Base-by-base conservation (phyloP, 2,113 vertebrate genomes). In the Platichthys flesus region DNA sequence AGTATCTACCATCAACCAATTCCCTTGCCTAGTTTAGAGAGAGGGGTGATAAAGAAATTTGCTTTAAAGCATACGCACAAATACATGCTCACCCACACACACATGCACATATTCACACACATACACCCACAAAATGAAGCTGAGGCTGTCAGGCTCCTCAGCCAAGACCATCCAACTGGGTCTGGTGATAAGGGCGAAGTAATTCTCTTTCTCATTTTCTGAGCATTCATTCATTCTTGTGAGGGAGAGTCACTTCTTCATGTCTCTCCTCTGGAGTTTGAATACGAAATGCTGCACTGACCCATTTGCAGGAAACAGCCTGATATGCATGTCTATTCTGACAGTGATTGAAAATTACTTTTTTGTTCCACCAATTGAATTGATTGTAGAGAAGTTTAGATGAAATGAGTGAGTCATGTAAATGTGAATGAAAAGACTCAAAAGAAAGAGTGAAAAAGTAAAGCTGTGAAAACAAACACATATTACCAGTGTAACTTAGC, bases 101-200 rank as follows among this genome's bases (percentile, higher is more conserved):
- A 35, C 37, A 40, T 1, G 8, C 37, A 40, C 37, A 40, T 9
- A 40, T 9, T 9, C 37, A 40, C 37, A 40, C 37, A 40, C 9
- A 10, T 9, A 40, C 9, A 10, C 37, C 9, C 37, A 12, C 37
- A 40, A 9, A 40, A 10, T 40, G 37, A 40, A 40, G 31, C 31
- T 35, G 5, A 35, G 31, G 31, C 31, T 35, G 31, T 35, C 31
- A 35, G 26, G 49, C 45, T 49, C 15, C 16, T 55, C 20, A 68
- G 56, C 40, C 40, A 42, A 10, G 10, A n/a, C 62, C 35, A 31
- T 67, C 82, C 81, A 81, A 13, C 89, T 88, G 88, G 20, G 5
- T 70, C 60, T 70, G 37, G 9, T 59, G 86, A 91, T 91, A 87
- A 88, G 73, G 60, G 62, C 23, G 2, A 35, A 78, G 52, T 67